Base-by-base conservation (phyloP, 1,140 invertebrate genomes). In the Tyrophagus putrescentiae region DNA sequence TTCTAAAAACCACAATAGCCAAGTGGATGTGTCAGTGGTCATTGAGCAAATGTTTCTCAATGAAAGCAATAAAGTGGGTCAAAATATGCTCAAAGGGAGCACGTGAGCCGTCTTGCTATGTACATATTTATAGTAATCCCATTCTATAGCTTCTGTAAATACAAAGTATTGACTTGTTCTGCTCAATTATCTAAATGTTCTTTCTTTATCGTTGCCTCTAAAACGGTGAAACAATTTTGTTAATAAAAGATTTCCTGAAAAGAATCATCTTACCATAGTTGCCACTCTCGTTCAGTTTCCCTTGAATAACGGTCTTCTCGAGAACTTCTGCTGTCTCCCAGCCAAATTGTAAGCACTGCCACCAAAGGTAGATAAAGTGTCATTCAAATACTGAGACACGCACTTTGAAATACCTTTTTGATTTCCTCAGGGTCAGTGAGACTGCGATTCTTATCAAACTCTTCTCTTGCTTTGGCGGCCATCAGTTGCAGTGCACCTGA, bases 41-140 rank as follows among this genome's bases (percentile, higher is more conserved):
- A 41, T 59, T 59, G 57, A 59, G 36, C n/a, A 32, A 59, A 29
- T 59, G 41, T 59, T 59, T 45, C 25, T 45, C 5, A 59, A 59
- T 25, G 57, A 59, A 45, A 44, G 18, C 11, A 59, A 59, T 25
- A 50, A 27, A 31, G 1, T 54, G 1, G 52, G 52, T 11, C 52
- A 54, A 16, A 54, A 7, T 27, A 54, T 54, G 13, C 18, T n/a
- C n/a, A n/a, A n/a, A n/a, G n/a, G n/a, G n/a, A n/a, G n/a, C n/a
- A n/a, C n/a, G n/a, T n/a, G n/a, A n/a, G n/a, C n/a, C n/a, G n/a
- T n/a, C n/a, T n/a, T n/a, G n/a, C n/a, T n/a, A n/a, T n/a, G n/a
- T n/a, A n/a, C n/a, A n/a, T n/a, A n/a, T n/a, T n/a, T n/a, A n/a
- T n/a, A n/a, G n/a, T n/a, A n/a, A n/a, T n/a, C n/a, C 32, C 48